Evolutionary conservation across 1,140 invertebrate species (phyloP), one percentile per base, ranked within the genome.

Genomic region (Lepidurus arcticus): DNA sequence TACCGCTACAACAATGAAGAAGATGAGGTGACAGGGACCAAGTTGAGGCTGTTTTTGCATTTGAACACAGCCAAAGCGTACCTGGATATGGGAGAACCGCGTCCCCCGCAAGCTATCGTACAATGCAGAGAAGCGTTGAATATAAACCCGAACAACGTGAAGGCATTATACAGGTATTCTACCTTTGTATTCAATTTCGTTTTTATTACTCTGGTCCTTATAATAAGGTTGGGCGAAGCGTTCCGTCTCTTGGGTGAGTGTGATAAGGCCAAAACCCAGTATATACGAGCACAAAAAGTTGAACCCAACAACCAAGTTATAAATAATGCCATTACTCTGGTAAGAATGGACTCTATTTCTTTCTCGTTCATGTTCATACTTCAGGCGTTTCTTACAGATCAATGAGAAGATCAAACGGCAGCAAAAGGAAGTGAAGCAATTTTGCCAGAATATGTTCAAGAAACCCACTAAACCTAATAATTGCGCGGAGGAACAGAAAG

Each of bases 1-100:
- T 65, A 65, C 21, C 53, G 53, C 7, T 65, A 65, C 13, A 65
- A 65, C 21, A 21, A 65, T 65, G 53, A 65, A 65, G 53, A 65
- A 65, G 53, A 65, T n/a, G 53, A 65, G 53, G 16, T 65, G 53
- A 13, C 7, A 65, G 53, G 53, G 53, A 65, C 16, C 21, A 7
- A 65, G 0, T 21, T 65, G 16, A 13, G 53, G 16, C 21, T 65
- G 13, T 65, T n/a, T 10, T 65, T 65, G 21, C 53, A 65, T 16
- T 65, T 65, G 13, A 65, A 65, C 21, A 65, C 53, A 7, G 53
- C 53, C 53, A 13, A 65, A 16, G 53, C 9, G 13, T 65, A 65
- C 21, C 21, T 65, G 53, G 53, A n/a, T 65, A 65, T 65, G 53
- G 53, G 53, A 65, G 53, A 65, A 65, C 53, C 53, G 13, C 53